Evolutionary conservation across 2,113 vertebrate genomes (phyloP).

Genomic region (Gila orcuttii): DNA sequence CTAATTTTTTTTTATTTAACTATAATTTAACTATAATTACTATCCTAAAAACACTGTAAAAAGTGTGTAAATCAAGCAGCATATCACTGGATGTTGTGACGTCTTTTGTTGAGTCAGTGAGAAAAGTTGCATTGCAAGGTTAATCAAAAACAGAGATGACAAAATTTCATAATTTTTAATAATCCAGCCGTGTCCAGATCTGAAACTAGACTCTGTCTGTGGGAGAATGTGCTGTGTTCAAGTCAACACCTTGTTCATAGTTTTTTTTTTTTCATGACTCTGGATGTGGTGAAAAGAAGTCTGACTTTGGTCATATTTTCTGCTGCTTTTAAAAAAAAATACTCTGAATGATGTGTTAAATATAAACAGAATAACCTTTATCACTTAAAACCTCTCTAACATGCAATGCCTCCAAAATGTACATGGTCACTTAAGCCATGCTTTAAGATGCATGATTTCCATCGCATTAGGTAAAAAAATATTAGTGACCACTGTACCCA

Average conservation of each 20-base stretch:
- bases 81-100: not conserved
- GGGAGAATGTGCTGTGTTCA: not conserved
- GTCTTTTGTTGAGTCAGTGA: not conserved
- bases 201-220: constrained; percentile 33
- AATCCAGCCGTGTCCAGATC: not conserved
- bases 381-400: not conserved
- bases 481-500: not conserved
- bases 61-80: not conserved
- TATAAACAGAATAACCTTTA: not conserved
- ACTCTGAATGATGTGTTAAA: not conserved
- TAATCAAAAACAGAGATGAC: not conserved
- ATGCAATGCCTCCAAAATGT: not conserved
- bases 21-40: not conserved
- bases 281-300: not conserved
- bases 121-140: not conserved
- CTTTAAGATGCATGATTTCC: not conserved
- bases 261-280: not conserved
- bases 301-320: not conserved
- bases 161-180: not conserved
- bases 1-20: not conserved
- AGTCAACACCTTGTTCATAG: not conserved
- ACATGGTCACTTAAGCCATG: not conserved
- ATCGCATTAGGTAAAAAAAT: not conserved
- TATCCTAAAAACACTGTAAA: not conserved
- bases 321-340: not conserved